Conservation (phyloP, 37 sponge, comb jelly and placozoan genomes). For the Aplysina aerophoba region DNA sequence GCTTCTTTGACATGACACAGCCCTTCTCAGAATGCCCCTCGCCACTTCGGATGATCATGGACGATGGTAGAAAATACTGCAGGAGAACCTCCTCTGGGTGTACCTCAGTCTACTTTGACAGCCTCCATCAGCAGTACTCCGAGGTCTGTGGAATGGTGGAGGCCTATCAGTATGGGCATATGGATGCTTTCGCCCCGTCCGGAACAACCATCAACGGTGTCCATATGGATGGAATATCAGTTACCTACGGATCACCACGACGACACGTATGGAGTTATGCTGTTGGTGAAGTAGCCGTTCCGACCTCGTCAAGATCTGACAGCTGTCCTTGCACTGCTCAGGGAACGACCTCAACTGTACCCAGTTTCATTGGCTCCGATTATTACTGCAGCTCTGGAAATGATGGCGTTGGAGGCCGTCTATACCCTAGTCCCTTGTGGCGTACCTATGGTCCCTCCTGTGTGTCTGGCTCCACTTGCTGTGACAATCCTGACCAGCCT, state of each 20-base stretch:
- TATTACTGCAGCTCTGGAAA: slow-evolving; percentile 23
- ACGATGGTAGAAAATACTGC: neutral
- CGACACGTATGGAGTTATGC: neutral
- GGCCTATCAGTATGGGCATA: slow-evolving; percentile 14
- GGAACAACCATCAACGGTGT: neutral
- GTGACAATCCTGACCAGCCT: slow-evolving; percentile 19
- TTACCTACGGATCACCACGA: neutral
- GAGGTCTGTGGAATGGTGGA: slow-evolving; percentile 21
- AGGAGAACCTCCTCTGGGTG: neutral
- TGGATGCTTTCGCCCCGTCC: neutral
- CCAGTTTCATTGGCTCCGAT: neutral
- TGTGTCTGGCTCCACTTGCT: slow-evolving; percentile 6
- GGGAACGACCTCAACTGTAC: neutral
- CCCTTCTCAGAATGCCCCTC: neutral
- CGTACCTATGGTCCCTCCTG: slow-evolving; percentile 1
- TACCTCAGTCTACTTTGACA: slow-evolving; percentile 17
- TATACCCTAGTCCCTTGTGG: slow-evolving; percentile 3
- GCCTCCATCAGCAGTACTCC: neutral
- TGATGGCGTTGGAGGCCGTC: too few species aligned
- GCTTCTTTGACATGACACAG: slow-evolving; percentile 4
- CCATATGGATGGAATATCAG: slow-evolving; percentile 10
- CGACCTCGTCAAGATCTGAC: neutral
- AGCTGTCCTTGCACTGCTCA: slow-evolving; percentile 6
- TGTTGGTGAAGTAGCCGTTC: neutral
- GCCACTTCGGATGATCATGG: neutral